These are phyloP conservation scores for Folsomia manolachei DNA, from an alignment of 2,888 invertebrate species.

Conservation along the genomic window DNA sequence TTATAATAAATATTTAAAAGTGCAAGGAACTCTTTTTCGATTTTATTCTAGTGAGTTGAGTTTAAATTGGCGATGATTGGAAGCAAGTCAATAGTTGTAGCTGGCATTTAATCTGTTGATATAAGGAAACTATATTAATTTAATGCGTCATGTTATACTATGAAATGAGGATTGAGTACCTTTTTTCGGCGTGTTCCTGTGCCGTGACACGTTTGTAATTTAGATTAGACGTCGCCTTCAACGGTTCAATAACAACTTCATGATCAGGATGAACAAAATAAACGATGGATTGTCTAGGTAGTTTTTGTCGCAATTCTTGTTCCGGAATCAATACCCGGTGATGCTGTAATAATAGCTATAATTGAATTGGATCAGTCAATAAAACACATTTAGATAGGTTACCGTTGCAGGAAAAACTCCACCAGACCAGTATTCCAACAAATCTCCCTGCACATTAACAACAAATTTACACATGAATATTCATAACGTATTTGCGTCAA, in stretches of 20 bases:
- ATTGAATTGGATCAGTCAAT: conserved; percentile 1
- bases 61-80: no score
- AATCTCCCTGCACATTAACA: no score
- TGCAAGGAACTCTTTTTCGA: no score
- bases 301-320: conserved; percentile 42
- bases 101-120: conserved; percentile 18
- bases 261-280: conserved; percentile 53
- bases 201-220: conserved; percentile 29
- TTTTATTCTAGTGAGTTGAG: no score
- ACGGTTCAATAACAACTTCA: conserved; percentile 47
- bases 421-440: conserved; percentile 69
- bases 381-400: conserved; percentile 51
- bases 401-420: conserved; percentile 69
- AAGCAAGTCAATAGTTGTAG: conserved; percentile 29
- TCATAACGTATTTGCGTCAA: no score
- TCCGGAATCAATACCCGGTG: conserved; percentile 53
- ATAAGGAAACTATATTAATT: no score
- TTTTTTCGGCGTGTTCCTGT: conserved; percentile 34
- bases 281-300: conserved; percentile 51
- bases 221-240: conserved; percentile 30
- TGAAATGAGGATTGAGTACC: no score
- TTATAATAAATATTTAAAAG: no score
- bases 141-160: no score
- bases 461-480: no score
- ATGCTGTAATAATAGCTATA: conserved; percentile 20